Evolutionary conservation across 2,888 invertebrate genomes (phyloP), one percentile per base, ranked within the genome.

Genomic region (Listrodromus nycthemerus): DNA sequence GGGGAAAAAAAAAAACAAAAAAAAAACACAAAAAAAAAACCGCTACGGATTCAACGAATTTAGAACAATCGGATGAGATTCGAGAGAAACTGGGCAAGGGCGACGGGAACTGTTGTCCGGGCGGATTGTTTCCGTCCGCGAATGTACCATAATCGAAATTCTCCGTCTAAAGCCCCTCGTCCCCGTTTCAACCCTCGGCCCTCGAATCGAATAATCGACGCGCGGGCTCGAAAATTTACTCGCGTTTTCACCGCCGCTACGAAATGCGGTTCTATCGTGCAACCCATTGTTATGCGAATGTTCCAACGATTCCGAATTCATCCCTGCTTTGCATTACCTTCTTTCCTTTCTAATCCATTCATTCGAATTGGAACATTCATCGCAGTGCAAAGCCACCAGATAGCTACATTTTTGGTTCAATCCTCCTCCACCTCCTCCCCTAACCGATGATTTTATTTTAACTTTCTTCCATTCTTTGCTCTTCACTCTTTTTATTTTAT

Each of bases 131-230:
- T 3, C 24, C 30, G 37, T 58, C n/a, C 45, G n/a, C 55, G 65
- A 70, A 41, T 37, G 73, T 55, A 45, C 30, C 48, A 74, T 33
- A 75, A 65, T 80, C 48, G 45, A 73, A 50, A 80, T 24, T 45
- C 61, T 48, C 67, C 33, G 27, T 67, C 66, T 82, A 24, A 67
- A 41, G 48, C 27, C 16, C 16, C 24, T 13, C 37, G 8, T 1
- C 37, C 8, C 37, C 7, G 37, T 2, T 8, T 8, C 8, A 7
- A 0, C 33, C 33, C 7, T 8, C 58, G 30, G 7, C 30, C 13
- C 19, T 33, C 5, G 48, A 80, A 74, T 70, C 78, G 82, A 88
- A 85, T 85, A 87, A 87, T 87, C 85, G 85, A 87, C 80, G 79
- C 81, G n/a, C 74, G 87, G 67, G 67, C 7, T 45, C 19, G 33